phyloP scores from a whole-genome alignment of 2,113 vertebrate genomes.

The Piliocolobus tephrosceles region DNA sequence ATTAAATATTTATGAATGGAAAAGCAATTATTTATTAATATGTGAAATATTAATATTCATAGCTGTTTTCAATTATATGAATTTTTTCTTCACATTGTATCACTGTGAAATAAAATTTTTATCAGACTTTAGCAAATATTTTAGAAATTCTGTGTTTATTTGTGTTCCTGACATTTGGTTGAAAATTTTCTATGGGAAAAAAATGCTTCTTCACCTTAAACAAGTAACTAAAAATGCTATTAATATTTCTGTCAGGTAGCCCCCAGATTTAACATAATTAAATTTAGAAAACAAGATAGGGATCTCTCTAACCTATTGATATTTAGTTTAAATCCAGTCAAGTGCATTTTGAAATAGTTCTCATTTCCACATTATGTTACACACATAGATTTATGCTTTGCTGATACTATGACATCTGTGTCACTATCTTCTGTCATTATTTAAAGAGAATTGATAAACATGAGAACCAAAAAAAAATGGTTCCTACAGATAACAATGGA shows the following conservation, averaged over 20 bases:
- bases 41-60: background rate
- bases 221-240: background rate
- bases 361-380: background rate
- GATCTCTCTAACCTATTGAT: background rate
- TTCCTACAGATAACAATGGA: background rate
- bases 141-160: background rate
- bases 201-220: background rate
- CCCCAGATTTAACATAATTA: background rate
- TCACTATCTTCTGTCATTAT: background rate
- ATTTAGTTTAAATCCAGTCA: background rate
- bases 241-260: background rate
- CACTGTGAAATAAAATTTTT: background rate
- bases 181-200: background rate
- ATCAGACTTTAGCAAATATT: background rate
- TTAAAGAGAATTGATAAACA: slow-evolving; percentile 27
- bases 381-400: background rate
- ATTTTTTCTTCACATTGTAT: background rate
- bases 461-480: background rate
- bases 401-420: background rate
- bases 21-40: background rate
- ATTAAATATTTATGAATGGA: background rate
- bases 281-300: background rate
- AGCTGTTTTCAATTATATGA: background rate
- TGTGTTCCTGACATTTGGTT: background rate
- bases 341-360: background rate